Conservation (phyloP, 2,888 invertebrate genomes). For the Xanthorhoe designata region DNA sequence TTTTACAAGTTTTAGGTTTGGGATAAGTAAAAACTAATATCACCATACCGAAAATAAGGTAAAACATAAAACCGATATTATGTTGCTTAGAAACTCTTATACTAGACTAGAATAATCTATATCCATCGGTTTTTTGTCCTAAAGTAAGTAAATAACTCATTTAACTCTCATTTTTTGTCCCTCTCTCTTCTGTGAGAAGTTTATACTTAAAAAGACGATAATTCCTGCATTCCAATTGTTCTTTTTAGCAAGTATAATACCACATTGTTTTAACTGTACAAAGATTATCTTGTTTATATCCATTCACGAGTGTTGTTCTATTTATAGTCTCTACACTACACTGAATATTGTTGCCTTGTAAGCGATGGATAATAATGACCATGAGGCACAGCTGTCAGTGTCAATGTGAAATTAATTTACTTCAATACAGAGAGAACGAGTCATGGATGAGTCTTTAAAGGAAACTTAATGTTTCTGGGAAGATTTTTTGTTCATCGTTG, state of each 20-base stretch:
- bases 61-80: background rate
- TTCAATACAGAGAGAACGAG: background rate
- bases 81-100: background rate
- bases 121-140: background rate
- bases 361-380: background rate
- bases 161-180: too few relatives aligned
- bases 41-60: background rate
- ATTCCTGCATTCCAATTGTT: background rate
- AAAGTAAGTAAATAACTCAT: too few relatives aligned
- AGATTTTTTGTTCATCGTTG: too few relatives aligned
- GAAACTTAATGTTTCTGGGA: too few relatives aligned
- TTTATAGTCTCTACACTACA: background rate
- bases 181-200: too few relatives aligned
- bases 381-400: background rate
- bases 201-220: too few relatives aligned
- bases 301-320: background rate
- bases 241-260: background rate
- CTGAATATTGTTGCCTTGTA: background rate
- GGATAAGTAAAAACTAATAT: background rate
- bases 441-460: too few relatives aligned
- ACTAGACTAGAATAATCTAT: background rate
- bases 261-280: background rate
- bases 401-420: conserved; percentile 1
- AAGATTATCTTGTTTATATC: too few relatives aligned
- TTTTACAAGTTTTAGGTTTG: background rate